These are phyloP conservation scores for Cyphomyrus plagiostoma DNA, from an alignment of 2,113 vertebrate species.

Conservation along the genomic window DNA sequence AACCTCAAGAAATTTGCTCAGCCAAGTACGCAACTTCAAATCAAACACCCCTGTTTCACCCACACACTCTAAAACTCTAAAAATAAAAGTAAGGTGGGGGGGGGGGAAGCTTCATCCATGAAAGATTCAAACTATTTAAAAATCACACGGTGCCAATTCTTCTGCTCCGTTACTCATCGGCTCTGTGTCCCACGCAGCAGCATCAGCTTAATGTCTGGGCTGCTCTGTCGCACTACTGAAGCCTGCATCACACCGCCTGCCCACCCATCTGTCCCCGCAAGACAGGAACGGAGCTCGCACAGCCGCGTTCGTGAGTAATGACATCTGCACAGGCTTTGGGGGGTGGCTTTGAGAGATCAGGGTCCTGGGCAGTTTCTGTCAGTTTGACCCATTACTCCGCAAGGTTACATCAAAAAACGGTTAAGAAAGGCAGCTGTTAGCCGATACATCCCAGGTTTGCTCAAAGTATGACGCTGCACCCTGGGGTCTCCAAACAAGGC, in stretches of 20 bases:
- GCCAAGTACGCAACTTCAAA: background rate
- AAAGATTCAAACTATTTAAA: slow-evolving; percentile 6
- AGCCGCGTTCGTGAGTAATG: background rate
- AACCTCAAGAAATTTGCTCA: background rate
- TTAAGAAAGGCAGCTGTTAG: background rate
- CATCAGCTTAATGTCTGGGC: background rate
- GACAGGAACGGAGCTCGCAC: background rate
- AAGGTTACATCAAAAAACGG: background rate
- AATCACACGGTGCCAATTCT: background rate
- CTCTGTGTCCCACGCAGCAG: background rate
- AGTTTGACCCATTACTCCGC: background rate
- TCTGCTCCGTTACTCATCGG: background rate
- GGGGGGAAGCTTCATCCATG: background rate
- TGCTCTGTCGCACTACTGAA: background rate
- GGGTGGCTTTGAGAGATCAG: background rate
- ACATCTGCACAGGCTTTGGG: background rate
- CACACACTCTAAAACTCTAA: slow-evolving; percentile 3
- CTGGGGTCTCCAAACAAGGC: background rate
- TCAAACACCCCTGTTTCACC: background rate
- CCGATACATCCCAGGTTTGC: background rate
- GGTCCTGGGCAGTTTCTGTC: background rate
- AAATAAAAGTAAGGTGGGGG: background rate
- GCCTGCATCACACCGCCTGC: background rate
- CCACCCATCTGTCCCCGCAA: background rate
- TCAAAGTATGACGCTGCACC: background rate